Base-by-base conservation (phyloP, 2,797 vertebrate genomes). In the Valencia hispanica region DNA sequence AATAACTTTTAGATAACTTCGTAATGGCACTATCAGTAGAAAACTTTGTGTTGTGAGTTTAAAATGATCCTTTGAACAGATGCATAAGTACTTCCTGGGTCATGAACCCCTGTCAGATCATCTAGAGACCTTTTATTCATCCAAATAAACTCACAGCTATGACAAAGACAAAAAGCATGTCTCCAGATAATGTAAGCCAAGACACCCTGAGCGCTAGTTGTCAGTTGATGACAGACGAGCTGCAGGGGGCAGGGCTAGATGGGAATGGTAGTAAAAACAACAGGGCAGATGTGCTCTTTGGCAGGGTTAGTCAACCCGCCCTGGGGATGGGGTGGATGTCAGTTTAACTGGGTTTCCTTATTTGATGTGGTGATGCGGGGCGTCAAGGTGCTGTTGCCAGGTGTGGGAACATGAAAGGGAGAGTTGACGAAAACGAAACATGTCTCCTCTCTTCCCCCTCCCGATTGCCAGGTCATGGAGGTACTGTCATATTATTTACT, bases 341-440 rank as follows among this genome's bases (percentile, higher is more conserved):
- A 83, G 87, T 88, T 87, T 84, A 80, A 81, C 86, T 70, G 50
- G 76, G 83, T 87, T 84, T 80, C 75, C 86, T 22, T 82, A 63
- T 90, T 92, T 94, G 93, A 95, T 94, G 94, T 95, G 91, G 93
- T 80, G 81, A 72, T 81, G 86, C 81, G 71, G 83, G 79, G 88
- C 34, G 57, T 84, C 80, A 85, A 81, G 80, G 65, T 57, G 77
- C 79, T 81, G 83, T 30, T 86, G 85, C 93, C 94, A 94, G 94
- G 94, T 94, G 94, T 91, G 85, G 76, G 66, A 77, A 94, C 92
- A 91, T 95, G 91, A 95, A 95, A 94, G 91, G 88, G 89, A 94
- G 92, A 93, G 92, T 91, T 79, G 77, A 87, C 71, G 65, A 90
- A 87, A 85, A 80, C 30, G 6, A 76, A 79, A 74, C 82, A 69